Base-by-base conservation (phyloP, 2,888 invertebrate species). In the Candidula unifasciata region DNA sequence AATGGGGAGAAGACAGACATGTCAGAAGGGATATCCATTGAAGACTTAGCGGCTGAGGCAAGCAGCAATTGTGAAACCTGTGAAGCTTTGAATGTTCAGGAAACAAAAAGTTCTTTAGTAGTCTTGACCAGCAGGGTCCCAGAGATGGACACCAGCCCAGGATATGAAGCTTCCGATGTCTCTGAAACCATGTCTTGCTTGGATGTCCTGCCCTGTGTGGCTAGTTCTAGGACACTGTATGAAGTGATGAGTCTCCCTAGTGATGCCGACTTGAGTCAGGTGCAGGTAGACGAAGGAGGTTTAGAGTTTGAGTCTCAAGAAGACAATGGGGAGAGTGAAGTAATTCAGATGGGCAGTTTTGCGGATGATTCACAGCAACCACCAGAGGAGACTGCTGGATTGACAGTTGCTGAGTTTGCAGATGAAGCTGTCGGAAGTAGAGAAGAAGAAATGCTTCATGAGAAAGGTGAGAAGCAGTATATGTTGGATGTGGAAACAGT, bases 251-350 rank as follows among this genome's bases (percentile, higher is more conserved):
- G 66, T n/a, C 66, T 66, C 6, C 68, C 64, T 3, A 35, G 52
- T 69, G 78, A 83, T 57, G 52, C 30, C 16, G 83, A 33, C 33
- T 21, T 37, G n/a, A 52, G 33, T n/a, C 69, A 66, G 66, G 66
- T 33, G 33, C 35, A 33, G n/a, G 68, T 52, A 18, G 77, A 64
- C 13, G 82, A 82, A 57, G 52, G 24, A 30, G 73, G 44, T 21
- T n/a, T 73, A 21, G 71, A 27, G 66, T 30, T 52, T 27, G 44
- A n/a, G 27, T 57, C 27, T 18, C 60, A 10, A 27, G 52, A 35
- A 18, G 57, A 30, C 18, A 60, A 74, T n/a, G 16, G 24, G 18
- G 66, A 33, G 21, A 27, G 8, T 54, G 21, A 80, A 24, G 54
- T n/a, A 68, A 21, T 24, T 24, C 33, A 69, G 73, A 24, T 35